phyloP scores from a whole-genome alignment of 2,888 invertebrate species.

The Lycocerus yunnanus region DNA sequence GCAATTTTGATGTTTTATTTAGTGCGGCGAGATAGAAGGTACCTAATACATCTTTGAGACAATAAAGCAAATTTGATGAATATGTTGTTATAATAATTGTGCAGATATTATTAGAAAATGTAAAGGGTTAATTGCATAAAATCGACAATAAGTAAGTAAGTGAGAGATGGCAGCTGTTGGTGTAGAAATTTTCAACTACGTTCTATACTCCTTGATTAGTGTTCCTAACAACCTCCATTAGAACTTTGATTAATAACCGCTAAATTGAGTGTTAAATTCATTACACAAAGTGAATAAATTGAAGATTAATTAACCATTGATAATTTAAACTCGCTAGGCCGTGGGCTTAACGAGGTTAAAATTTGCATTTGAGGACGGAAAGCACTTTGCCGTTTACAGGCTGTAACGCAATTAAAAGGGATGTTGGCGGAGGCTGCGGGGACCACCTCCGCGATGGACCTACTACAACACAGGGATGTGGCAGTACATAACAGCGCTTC shows the following conservation, averaged over 20 bases:
- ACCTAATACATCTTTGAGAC: not conserved
- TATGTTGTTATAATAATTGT: constrained; percentile 17
- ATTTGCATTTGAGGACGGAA: constrained; percentile 61
- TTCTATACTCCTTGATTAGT: constrained; percentile 35
- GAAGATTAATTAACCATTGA: constrained; percentile 61
- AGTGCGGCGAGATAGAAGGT: too few relatives aligned
- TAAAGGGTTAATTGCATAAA: constrained; percentile 18
- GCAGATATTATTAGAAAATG: constrained; percentile 11
- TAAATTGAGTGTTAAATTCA: constrained; percentile 61
- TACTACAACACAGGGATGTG: constrained; percentile 9
- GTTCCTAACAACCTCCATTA: constrained; percentile 56
- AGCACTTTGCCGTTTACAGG: constrained; percentile 54
- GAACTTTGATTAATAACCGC: constrained; percentile 64
- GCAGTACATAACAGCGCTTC: constrained; percentile 39
- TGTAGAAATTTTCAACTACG: constrained; percentile 28
- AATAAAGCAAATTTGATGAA: not conserved
- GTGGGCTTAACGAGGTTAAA: constrained; percentile 59
- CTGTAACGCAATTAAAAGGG: constrained; percentile 57
- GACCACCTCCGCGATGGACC: constrained; percentile 20
- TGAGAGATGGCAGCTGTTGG: constrained; percentile 43
- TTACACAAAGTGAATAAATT: constrained; percentile 61
- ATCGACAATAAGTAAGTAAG: constrained; percentile 7
- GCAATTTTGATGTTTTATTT: not conserved
- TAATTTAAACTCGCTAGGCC: constrained; percentile 59
- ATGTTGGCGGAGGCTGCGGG: constrained; percentile 28